Conservation (phyloP, 1,140 invertebrate genomes). For the Drosophila sp. region DNA sequence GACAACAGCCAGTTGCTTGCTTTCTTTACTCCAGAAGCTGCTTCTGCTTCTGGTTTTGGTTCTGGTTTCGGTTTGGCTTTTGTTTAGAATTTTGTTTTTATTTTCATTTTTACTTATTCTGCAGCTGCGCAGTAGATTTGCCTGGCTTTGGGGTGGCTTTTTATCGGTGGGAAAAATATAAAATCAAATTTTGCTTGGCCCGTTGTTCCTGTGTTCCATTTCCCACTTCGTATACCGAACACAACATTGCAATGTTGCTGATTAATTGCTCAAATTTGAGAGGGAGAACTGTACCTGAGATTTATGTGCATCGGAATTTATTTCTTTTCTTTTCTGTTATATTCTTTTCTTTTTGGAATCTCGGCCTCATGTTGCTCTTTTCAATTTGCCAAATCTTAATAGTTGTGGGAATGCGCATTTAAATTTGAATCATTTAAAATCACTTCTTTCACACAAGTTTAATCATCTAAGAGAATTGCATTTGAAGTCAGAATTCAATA, state of each 20-base stretch:
- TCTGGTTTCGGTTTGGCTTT: slow-evolving; percentile 20
- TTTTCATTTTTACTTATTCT: slow-evolving; percentile 25
- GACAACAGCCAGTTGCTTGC: slow-evolving; percentile 47
- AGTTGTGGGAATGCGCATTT: slow-evolving; percentile 56
- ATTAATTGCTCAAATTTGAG: slow-evolving; percentile 54
- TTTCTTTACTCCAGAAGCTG: slow-evolving; percentile 29
- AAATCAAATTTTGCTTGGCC: slow-evolving; percentile 16
- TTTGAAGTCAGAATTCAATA: too few species aligned
- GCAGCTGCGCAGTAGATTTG: slow-evolving; percentile 70
- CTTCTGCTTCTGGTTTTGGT: slow-evolving; percentile 20
- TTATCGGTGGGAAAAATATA: slow-evolving; percentile 67
- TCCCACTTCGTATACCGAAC: slow-evolving; percentile 22
- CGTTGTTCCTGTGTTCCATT: slow-evolving; percentile 25
- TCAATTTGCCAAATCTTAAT: slow-evolving; percentile 32
- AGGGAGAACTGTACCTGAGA: slow-evolving; percentile 57
- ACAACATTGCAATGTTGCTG: slow-evolving; percentile 47
- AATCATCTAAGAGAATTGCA: neutral
- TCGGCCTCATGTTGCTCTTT: slow-evolving; percentile 68
- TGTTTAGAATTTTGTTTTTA: neutral
- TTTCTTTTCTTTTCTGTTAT: neutral
- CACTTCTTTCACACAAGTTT: neutral
- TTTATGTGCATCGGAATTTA: slow-evolving; percentile 56
- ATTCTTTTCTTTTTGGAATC: too few species aligned
- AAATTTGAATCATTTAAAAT: slow-evolving; percentile 35
- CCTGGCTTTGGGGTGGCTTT: slow-evolving; percentile 62